Evolutionary conservation across 2,888 invertebrate species (phyloP), one percentile per base, ranked within the genome.

Genomic region (Phortica magna): DNA sequence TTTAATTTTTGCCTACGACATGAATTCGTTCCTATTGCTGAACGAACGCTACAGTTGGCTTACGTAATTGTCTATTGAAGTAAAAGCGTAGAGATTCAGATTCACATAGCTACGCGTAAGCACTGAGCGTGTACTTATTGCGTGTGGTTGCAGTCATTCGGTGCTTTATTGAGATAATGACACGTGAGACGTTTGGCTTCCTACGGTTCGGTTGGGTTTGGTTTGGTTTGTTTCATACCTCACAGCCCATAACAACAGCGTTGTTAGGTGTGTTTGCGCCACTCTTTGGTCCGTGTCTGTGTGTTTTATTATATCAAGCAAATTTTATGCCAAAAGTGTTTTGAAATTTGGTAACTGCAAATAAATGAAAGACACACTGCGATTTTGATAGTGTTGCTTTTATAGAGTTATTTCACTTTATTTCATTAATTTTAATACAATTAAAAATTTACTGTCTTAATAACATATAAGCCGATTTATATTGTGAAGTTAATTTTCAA

Each of bases 121-220:
- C 43, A 43, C 43, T 10, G 43, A 43, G 10, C 43, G 48, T 31
- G 22, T 19, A 61, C 19, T 61, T 10, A 19, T 12, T 64, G 64
- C 64, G 64, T 64, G 39, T 64, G 31, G 64, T 42, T 67, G 67
- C 41, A 39, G 39, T 17, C 42, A 87, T 85, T 48, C 1, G 48
- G 10, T 39, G 31, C 14, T 65, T 41, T 41, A 41, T 65, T 85
- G 84, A 87, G 87, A 85, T 85, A 87, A 85, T 85, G 85, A 85
- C 85, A 85, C 83, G 83, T 84, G 85, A 84, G 84, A 80, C 80
- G n/a, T 75, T 53, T 70, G 48, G 53, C 7, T 48, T 48, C 4
- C 3, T 70, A 19, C 19, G 17, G 48, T 70, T 43, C 3, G 19
- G 53, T 70, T 70, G 12, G 31, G 53, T 53, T 19, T 68, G 43